Percentiles rank a stretch among this genome's conserved stretches.
Conservation (phyloP, 2,888 invertebrate species). For the Tetrapedia diversipes region DNA sequence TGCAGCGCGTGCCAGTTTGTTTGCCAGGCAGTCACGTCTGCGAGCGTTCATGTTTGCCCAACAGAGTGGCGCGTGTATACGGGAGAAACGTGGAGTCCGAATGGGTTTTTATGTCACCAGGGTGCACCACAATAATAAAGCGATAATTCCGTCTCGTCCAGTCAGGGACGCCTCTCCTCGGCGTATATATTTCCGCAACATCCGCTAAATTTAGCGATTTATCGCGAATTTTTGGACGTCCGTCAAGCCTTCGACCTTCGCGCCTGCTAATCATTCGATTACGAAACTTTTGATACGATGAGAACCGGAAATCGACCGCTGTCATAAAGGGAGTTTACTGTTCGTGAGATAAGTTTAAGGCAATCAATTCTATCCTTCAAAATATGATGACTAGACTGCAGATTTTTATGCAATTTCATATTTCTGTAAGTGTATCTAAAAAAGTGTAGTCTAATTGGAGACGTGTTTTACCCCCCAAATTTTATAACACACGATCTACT, state of each 20-base stretch:
- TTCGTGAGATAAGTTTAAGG: too few species aligned
- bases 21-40: conserved; percentile 79
- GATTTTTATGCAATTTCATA: too few species aligned
- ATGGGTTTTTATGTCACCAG: conserved; percentile 71
- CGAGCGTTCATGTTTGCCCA: conserved; percentile 71
- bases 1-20: conserved; percentile 75
- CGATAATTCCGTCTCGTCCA: conserved; percentile 21
- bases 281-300: too few species aligned
- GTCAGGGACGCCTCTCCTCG: background rate
- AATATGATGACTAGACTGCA: too few species aligned
- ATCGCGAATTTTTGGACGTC: background rate
- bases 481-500: too few species aligned
- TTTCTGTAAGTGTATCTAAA: too few species aligned
- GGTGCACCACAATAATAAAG: conserved; percentile 51
- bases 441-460: too few species aligned
- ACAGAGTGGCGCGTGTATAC: conserved; percentile 63
- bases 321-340: too few species aligned
- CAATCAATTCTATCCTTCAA: too few species aligned
- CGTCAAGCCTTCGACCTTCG: background rate
- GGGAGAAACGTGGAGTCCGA: conserved; percentile 58
- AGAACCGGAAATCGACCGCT: too few species aligned
- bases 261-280: background rate
- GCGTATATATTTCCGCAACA: conserved; percentile 12
- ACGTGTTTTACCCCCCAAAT: too few species aligned
- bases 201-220: conserved; percentile 18